Conservation (phyloP, 2,113 vertebrate genomes). For the Labrus mixtus region DNA sequence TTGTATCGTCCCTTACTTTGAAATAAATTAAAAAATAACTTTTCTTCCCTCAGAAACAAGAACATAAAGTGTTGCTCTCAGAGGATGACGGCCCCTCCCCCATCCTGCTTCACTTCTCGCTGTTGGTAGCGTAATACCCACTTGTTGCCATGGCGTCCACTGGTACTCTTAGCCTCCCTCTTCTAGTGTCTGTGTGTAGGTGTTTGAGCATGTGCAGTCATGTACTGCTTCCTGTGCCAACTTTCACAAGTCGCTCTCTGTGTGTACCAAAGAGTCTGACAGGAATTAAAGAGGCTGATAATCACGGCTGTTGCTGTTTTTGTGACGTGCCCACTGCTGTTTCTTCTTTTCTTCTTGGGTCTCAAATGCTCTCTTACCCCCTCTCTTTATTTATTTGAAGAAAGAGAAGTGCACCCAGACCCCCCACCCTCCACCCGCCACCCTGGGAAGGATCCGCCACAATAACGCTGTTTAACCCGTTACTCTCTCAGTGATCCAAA, state of each 20-base stretch:
- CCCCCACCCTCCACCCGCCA: conserved; percentile 35
- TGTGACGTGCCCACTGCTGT: conserved; percentile 42
- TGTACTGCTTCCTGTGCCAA: conserved; percentile 46
- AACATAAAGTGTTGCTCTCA: conserved; percentile 11
- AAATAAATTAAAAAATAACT: neutral
- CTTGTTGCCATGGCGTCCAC: conserved; percentile 77
- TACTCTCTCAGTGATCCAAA: conserved; percentile 29
- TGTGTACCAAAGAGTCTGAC: conserved; percentile 15
- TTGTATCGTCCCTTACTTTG: neutral
- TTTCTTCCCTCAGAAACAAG: neutral
- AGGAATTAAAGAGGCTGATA: conserved; percentile 40
- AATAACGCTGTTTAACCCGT: conserved; percentile 56
- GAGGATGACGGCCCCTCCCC: conserved; percentile 44
- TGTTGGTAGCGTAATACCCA: conserved; percentile 60
- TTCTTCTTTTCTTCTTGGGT: conserved; percentile 59
- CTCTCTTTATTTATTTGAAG: conserved; percentile 55
- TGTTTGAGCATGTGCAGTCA: conserved; percentile 22
- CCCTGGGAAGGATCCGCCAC: conserved; percentile 59
- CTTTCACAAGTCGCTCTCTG: conserved; percentile 5
- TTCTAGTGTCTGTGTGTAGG: conserved; percentile 26
- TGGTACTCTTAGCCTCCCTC: conserved; percentile 54
- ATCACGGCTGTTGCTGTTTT: conserved; percentile 56
- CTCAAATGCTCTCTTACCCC: conserved; percentile 43
- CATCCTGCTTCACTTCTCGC: conserved; percentile 7
- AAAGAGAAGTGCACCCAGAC: conserved; percentile 51